Base-by-base conservation (phyloP, 2,113 vertebrate genomes). In the Rhabdornis inornatus region DNA sequence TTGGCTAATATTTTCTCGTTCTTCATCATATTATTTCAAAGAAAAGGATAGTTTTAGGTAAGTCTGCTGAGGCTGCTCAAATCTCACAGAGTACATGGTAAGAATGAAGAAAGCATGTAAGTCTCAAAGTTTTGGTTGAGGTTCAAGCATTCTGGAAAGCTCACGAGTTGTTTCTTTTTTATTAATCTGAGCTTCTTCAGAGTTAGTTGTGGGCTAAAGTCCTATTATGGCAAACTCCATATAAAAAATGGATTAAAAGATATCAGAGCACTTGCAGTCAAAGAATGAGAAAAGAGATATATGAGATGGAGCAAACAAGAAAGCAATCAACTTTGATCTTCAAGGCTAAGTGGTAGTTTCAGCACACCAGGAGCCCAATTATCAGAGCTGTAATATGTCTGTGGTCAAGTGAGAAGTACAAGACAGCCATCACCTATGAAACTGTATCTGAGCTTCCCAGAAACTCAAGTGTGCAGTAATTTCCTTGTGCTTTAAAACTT, bases 201-300 rank as follows among this genome's bases (percentile, higher is more conserved):
- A 74, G 31, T 82, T 66, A 70, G n/a, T 83, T 79, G n/a, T 20
- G 42, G n/a, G 44, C 72, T 65, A 7, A n/a, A 79, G 37, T 25
- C 49, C 10, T 56, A 5, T 21, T 49, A 23, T 65, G n/a, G 44
- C 68, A 75, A 84, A 63, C 11, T 24, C 27, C 22, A 33, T 78
- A 50, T 92, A 44, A 89, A 85, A 92, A 91, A 71, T 63, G 25
- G 31, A 94, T 94, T 91, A 79, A 87, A 95, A 95, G 37, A 42
- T 33, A 25, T 8, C 30, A 42, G 69, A 92, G 45, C 31, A 77
- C 49, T 92, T 91, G 69, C 77, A 92, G 45, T 71, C 52, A 68
- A 64, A 75, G 83, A 78, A 49, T 61, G 87, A 87, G 66, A 76
- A 52, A 72, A 87, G 69, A 90, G 39, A 49, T 64, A 30, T 16